Evolutionary conservation across 2,888 invertebrate genomes (phyloP), one percentile per base, ranked within the genome.

Genomic region (Ceramica pisi): DNA sequence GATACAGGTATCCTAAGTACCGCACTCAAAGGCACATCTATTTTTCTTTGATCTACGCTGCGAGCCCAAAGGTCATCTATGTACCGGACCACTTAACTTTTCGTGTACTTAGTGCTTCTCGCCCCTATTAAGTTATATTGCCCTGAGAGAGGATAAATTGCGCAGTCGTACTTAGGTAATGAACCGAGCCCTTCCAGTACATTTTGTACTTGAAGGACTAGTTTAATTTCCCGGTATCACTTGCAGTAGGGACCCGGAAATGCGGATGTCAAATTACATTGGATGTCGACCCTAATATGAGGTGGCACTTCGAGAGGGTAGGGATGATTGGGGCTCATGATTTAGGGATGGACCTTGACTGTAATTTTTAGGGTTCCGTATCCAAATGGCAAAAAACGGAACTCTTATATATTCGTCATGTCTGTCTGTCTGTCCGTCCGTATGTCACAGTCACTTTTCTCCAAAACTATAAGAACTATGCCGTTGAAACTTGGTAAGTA

Each of bases 121-220:
- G n/a, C 41, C 38, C n/a, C 78, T 81, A 71, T 79, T 81, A 78
- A 71, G 72, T 81, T 79, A 81, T 67, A 81, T 78, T 67, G 38
- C 78, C 56, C 72, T 12, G 60, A 48, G 48, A 61, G 50, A 50
- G 63, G 59, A 78, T 78, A 71, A 81, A 81, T 64, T 71, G 60
- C 66, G 12, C 53, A 60, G 50, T 21, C 31, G 46, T 56, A 66
- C 81, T 81, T 80, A 57, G 44, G 46, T 60, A 71, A 81, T 65
- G 77, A 64, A 65, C 77, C 26, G 19, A 14, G 46, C n/a, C 70
- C 41, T 67, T 60, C 62, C 46, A 51, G 53, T 44, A 50, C 35
- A 55, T 26, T 63, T 53, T 55, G 38, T 26, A 57, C 38, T 38
- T 38, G 8, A 4, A 62, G 21, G 51, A 81, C 77, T 78, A 67